Evolutionary conservation across 2,113 vertebrate genomes (phyloP).

Genomic region (Riparia riparia): DNA sequence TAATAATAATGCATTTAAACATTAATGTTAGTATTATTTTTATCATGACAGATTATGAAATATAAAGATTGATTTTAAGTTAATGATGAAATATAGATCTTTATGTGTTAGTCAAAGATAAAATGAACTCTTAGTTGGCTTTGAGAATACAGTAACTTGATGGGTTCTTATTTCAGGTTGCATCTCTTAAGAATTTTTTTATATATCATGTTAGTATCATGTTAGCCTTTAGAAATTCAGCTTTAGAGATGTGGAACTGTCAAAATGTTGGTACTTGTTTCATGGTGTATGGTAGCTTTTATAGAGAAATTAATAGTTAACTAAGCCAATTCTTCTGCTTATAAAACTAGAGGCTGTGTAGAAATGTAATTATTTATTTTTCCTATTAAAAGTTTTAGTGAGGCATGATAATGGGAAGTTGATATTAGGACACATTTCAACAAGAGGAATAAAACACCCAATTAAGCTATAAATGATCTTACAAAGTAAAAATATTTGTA

Average conservation of each 20-base stretch:
- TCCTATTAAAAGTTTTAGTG: not conserved
- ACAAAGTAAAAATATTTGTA: constrained; percentile 18
- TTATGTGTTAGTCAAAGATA: not conserved
- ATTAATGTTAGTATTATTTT: not conserved
- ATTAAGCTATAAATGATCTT: not conserved
- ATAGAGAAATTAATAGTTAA: not conserved
- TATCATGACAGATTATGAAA: not conserved
- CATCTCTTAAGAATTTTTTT: not conserved
- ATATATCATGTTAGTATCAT: not conserved
- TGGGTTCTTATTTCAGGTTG: not conserved
- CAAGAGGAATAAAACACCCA: not conserved
- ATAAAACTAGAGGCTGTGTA: not conserved
- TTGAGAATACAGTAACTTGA: not conserved
- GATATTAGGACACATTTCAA: not conserved
- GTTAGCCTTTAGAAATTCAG: not conserved
- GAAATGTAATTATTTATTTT: not conserved
- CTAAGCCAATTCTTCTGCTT: not conserved
- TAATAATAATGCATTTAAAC: not conserved
- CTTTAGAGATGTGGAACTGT: not conserved
- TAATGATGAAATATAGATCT: not conserved
- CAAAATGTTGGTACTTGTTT: not conserved
- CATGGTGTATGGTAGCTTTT: not conserved
- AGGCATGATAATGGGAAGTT: not conserved
- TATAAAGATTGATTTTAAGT: not conserved
- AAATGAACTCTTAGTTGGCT: not conserved